Conservation (phyloP, 2,113 vertebrate genomes). For the Myxocyprinus asiaticus region DNA sequence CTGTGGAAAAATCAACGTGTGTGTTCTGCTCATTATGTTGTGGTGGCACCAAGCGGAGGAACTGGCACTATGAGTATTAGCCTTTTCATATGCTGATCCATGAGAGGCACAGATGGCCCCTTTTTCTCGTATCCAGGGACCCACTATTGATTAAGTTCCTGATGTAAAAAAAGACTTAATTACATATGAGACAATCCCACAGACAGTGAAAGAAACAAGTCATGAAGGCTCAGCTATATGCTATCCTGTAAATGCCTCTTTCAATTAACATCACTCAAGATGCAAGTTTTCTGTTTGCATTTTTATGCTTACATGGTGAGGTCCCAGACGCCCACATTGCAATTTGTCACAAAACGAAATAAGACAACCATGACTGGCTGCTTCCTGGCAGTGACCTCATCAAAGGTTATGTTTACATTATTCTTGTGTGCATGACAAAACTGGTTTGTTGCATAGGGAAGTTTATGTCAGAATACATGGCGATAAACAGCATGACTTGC, state of each 20-base stretch:
- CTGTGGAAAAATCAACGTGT: slow-evolving; percentile 8
- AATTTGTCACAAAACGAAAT: slow-evolving; percentile 21
- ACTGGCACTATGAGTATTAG: slow-evolving; percentile 28
- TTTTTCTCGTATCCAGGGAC: slow-evolving; percentile 16
- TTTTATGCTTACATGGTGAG: neutral
- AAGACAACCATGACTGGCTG: slow-evolving; percentile 17
- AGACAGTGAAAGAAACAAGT: slow-evolving; percentile 4
- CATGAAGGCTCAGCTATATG: neutral
- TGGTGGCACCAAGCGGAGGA: neutral
- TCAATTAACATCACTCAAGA: slow-evolving; percentile 8
- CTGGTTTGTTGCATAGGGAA: neutral
- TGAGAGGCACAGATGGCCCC: slow-evolving; percentile 40
- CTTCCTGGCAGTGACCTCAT: slow-evolving; percentile 39
- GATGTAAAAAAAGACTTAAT: slow-evolving; percentile 5
- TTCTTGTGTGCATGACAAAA: neutral
- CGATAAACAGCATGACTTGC: neutral
- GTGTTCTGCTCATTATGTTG: slow-evolving; percentile 22
- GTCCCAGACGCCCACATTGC: neutral
- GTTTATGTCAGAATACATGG: neutral
- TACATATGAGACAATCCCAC: neutral
- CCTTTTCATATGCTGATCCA: slow-evolving; percentile 43
- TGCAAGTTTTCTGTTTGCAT: neutral
- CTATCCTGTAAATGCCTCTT: neutral
- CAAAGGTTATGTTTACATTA: slow-evolving; percentile 22
- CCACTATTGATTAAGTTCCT: slow-evolving; percentile 27